Conservation (phyloP, 2,888 invertebrate genomes). For the Coecobrya sp. region DNA sequence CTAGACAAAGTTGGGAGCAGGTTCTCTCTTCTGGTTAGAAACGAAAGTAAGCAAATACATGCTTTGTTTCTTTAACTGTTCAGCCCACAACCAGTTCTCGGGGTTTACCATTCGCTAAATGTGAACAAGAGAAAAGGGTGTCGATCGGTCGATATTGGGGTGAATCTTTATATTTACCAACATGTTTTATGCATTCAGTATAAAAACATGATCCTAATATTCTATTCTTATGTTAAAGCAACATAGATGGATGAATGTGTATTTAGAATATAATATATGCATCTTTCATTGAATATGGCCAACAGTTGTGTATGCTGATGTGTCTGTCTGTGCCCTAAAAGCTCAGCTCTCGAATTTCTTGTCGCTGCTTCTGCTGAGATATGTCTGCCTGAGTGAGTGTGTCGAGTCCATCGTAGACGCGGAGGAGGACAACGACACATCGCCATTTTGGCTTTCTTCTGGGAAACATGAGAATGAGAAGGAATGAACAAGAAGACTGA, state of each 20-base stretch:
- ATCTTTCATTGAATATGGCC: conserved; percentile 35
- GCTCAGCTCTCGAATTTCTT: conserved; percentile 8
- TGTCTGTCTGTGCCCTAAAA: conserved; percentile 22
- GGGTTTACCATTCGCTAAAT: conserved; percentile 65
- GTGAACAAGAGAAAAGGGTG: conserved; percentile 78
- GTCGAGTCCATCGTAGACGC: conserved; percentile 13
- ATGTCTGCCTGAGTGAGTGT: conserved; percentile 29
- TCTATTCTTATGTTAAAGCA: background rate
- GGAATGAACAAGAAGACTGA: conserved; percentile 41
- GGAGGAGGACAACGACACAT: conserved; percentile 55
- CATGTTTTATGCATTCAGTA: background rate
- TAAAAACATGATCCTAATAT: background rate
- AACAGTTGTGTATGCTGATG: conserved; percentile 19
- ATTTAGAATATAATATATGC: background rate
- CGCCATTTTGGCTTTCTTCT: conserved; percentile 84
- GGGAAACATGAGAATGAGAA: conserved; percentile 73
- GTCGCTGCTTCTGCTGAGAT: conserved; percentile 14
- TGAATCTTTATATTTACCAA: conserved; percentile 56
- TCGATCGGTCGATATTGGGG: conserved; percentile 85
- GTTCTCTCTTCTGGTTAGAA: conserved; percentile 1
- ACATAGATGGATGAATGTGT: background rate
- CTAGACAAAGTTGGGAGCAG: background rate
- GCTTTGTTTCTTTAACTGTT: conserved; percentile 27
- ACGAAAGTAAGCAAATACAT: background rate
- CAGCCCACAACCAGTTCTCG: conserved; percentile 53